Evolutionary conservation across 2,113 vertebrate species (phyloP), one percentile per base, ranked within the genome.

Genomic region (Sinocyclocheilus rhinocerous): DNA sequence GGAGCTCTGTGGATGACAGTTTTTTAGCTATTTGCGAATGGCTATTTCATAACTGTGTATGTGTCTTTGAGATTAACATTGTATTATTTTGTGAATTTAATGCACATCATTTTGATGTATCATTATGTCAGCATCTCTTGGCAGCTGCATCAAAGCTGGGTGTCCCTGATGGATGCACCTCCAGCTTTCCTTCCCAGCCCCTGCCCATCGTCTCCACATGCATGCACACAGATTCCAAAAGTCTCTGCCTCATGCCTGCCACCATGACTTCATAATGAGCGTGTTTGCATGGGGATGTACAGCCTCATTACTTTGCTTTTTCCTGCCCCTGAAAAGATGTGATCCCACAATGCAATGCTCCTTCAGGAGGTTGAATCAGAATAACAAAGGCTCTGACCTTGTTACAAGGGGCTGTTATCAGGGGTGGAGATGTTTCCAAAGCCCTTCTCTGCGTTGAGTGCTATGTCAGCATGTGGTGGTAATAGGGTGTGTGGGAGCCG

Each of bases 351-450:
- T 80, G 81, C 81, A 55, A 57, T 78, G 50, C 48, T 84, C 45
- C 29, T 87, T 20, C 6, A 22, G 59, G 81, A 67, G 52, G 10
- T 55, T 83, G 55, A 83, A 55, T 83, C 61, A 39, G 4, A 26
- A 77, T 67, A 69, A 83, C 81, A 78, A 78, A 87, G 57, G 73
- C 59, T 20, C 5, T 12, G 13, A 78, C 79, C 20, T 76, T 59
- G 39, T 70, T 83, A 45, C 29, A 33, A 3, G 29, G 29, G 29
- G 29, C 29, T 33, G 29, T 33, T 76, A 57, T 70, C 20, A 73
- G 77, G 39, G 63, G 65, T 72, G 85, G 85, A 73, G 69, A 73
- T 72, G 81, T 83, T 83, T 83, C 45, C 12, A 73, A 79, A 70
- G 59, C 70, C 24, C 83, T 26, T 76, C 55, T 76, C 55, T 13